Conservation (phyloP, 2,888 invertebrate species). For the Matsumyia berberina region DNA sequence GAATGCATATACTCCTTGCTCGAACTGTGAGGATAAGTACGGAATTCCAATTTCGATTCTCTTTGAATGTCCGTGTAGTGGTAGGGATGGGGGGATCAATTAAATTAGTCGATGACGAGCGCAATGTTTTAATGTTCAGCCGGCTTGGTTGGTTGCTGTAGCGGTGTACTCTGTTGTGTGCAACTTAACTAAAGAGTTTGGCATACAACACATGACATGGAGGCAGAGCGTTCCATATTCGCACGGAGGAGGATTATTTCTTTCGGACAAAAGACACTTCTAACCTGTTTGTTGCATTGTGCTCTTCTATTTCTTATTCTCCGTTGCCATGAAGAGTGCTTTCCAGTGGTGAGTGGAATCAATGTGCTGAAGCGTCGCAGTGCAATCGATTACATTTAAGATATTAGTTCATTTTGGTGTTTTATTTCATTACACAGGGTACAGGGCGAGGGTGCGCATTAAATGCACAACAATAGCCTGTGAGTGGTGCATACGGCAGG, state of each 20-base stretch:
- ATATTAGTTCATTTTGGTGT: slow-evolving; percentile 58
- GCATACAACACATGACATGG: slow-evolving; percentile 28
- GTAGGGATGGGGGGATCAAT: slow-evolving; percentile 40
- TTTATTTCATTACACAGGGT: slow-evolving; percentile 20
- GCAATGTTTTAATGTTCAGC: slow-evolving; percentile 43
- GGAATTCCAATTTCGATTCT: slow-evolving; percentile 51
- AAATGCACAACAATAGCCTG: slow-evolving; percentile 60
- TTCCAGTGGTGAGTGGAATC: slow-evolving; percentile 41
- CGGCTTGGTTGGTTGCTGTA: slow-evolving; percentile 26
- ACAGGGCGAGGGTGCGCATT: slow-evolving; percentile 30
- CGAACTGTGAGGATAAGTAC: slow-evolving; percentile 29
- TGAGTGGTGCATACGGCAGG: slow-evolving; percentile 15
- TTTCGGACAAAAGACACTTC: slow-evolving; percentile 48
- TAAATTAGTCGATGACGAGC: slow-evolving; percentile 69
- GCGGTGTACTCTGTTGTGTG: slow-evolving; percentile 22
- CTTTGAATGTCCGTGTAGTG: slow-evolving; percentile 41
- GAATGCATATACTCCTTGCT: slow-evolving; percentile 18
- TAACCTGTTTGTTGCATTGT: slow-evolving; percentile 60
- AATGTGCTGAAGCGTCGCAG: slow-evolving; percentile 39
- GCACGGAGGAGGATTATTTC: slow-evolving; percentile 59
- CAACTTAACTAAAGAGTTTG: slow-evolving; percentile 56
- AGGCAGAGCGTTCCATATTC: slow-evolving; percentile 31
- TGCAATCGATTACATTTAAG: slow-evolving; percentile 67
- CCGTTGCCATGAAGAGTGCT: slow-evolving; percentile 35
- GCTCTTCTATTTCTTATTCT: slow-evolving; percentile 35